These are phyloP conservation scores for Phylloscopus whistleri DNA, from an alignment of 2,113 vertebrate genomes.

Conservation along the genomic window DNA sequence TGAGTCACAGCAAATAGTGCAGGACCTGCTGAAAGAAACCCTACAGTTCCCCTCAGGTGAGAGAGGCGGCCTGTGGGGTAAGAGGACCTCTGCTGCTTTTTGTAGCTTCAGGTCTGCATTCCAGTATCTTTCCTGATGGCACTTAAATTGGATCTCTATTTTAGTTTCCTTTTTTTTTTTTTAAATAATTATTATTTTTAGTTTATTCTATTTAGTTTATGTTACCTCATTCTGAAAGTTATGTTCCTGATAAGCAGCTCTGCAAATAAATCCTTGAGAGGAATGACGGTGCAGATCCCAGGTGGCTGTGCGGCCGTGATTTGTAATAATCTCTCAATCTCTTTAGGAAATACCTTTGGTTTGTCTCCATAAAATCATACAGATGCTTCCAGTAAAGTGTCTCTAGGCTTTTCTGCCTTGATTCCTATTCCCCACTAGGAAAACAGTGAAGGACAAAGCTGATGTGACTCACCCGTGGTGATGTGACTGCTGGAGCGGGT, in stretches of 20 bases:
- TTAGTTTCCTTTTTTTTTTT: not conserved
- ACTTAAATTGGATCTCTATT: not conserved
- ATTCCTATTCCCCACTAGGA: not conserved
- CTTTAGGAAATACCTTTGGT: not conserved
- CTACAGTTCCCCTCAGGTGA: not conserved
- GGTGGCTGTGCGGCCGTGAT: not conserved
- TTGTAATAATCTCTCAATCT: not conserved
- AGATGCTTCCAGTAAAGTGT: not conserved
- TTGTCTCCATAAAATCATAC: not conserved
- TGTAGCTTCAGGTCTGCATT: not conserved
- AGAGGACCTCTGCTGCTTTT: not conserved
- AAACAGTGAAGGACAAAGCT: not conserved
- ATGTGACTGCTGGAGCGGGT: not conserved
- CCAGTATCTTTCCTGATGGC: not conserved
- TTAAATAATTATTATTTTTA: not conserved
- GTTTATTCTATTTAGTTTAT: not conserved
- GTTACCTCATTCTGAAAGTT: not conserved
- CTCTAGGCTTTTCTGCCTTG: not conserved
- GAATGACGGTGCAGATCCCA: not conserved
- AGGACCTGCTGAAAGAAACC: not conserved
- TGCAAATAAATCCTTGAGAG: not conserved
- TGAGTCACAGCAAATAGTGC: not conserved
- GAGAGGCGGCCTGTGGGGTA: not conserved
- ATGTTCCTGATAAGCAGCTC: rapidly evolving
- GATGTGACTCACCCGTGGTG: not conserved